phyloP scores from a whole-genome alignment of 2,797 vertebrate species.

The Enteromius anoplus region DNA sequence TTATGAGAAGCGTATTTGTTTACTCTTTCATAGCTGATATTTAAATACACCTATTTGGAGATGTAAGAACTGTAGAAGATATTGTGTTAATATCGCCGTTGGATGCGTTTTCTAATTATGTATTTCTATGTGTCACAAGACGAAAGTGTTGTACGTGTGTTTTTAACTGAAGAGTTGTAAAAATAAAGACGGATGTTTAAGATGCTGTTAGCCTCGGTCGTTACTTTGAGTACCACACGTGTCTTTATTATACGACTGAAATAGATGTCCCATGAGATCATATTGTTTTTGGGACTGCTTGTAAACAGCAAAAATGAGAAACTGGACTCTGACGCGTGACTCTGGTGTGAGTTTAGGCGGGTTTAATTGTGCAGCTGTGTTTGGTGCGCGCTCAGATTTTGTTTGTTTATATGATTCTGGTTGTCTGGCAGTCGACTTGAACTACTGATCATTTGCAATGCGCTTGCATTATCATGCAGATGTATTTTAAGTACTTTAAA shows the following conservation, averaged over 20 bases:
- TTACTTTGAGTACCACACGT: background rate
- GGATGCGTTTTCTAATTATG: background rate
- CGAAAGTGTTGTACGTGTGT: background rate
- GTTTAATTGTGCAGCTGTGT: too few relatives aligned
- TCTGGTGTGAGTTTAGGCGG: background rate
- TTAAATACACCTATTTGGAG: slow-evolving; percentile 15
- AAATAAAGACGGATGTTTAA: slow-evolving; percentile 8
- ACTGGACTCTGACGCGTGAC: background rate
- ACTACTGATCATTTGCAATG: background rate
- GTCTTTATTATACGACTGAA: background rate
- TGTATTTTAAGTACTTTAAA: background rate
- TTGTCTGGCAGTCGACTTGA: too few relatives aligned
- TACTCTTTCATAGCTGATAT: slow-evolving; percentile 26
- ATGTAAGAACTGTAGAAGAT: slow-evolving; percentile 19
- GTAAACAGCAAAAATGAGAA: background rate
- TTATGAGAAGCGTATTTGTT: background rate
- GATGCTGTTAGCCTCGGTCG: background rate
- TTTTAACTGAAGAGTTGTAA: background rate
- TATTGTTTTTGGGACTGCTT: background rate
- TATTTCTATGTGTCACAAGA: background rate
- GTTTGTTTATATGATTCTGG: too few relatives aligned
- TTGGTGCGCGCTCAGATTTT: background rate
- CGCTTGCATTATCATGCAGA: background rate
- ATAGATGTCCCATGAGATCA: background rate
- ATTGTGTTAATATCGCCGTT: background rate